These are phyloP conservation scores for Philaethria dido DNA, from an alignment of 2,888 invertebrate genomes.

Conservation along the genomic window DNA sequence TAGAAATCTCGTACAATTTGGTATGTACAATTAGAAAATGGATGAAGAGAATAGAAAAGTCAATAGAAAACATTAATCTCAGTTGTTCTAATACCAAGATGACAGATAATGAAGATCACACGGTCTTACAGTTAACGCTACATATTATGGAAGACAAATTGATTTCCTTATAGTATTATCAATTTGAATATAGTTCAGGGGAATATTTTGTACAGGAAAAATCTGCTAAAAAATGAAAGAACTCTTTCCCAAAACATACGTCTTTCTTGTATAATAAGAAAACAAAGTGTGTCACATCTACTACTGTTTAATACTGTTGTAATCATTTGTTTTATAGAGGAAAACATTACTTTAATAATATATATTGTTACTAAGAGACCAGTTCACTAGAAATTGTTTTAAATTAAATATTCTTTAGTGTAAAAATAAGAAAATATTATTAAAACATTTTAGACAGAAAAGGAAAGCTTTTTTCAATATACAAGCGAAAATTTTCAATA, in stretches of 20 bases:
- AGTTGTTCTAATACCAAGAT: neutral
- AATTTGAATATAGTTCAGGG: conserved; percentile 19
- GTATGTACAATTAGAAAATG: too few relatives aligned
- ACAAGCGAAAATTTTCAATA: neutral
- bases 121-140: conserved; percentile 10
- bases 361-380: too few relatives aligned
- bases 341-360: too few relatives aligned
- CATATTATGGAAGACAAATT: conserved; percentile 64
- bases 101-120: neutral
- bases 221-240: neutral
- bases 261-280: too few relatives aligned
- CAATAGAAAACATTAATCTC: neutral
- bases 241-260: neutral
- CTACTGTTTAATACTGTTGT: too few relatives aligned
- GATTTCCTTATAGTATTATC: conserved; percentile 44
- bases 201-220: neutral
- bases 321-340: too few relatives aligned
- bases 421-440: neutral
- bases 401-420: too few relatives aligned
- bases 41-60: neutral
- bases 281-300: too few relatives aligned
- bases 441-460: neutral
- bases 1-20: too few relatives aligned
- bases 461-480: neutral
- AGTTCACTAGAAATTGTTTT: too few relatives aligned